Conservation (phyloP, 1,140 invertebrate species). For the Philotrypesis tridentata region DNA sequence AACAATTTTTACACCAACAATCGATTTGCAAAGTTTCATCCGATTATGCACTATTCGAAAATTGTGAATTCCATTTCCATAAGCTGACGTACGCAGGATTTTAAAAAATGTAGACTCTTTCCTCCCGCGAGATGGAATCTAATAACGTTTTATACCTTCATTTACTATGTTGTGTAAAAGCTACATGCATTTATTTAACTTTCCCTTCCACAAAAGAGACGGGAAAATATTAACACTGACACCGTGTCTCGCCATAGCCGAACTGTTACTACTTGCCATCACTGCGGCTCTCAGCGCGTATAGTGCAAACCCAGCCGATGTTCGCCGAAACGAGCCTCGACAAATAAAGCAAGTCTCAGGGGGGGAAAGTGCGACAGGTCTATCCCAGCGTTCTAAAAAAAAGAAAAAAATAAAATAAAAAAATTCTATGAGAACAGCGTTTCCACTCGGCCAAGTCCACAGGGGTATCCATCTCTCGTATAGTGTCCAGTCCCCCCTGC, state of each 20-base stretch:
- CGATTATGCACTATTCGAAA: too few relatives aligned
- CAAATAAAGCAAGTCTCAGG: neutral
- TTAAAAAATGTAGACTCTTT: too few relatives aligned
- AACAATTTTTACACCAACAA: too few relatives aligned
- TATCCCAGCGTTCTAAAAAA: neutral
- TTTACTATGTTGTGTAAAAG: too few relatives aligned
- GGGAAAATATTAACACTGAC: neutral
- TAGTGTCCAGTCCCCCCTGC: neutral
- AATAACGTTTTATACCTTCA: too few relatives aligned
- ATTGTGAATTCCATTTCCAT: too few relatives aligned
- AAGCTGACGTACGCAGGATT: too few relatives aligned
- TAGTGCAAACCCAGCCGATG: neutral
- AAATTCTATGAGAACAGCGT: neutral
- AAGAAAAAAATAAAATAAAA: neutral
- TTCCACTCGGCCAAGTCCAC: neutral
- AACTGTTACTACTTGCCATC: neutral
- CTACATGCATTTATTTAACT: too few relatives aligned
- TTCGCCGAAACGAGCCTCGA: neutral
- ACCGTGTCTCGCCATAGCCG: neutral
- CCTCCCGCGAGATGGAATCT: too few relatives aligned
- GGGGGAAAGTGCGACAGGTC: too few relatives aligned
- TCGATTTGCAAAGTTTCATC: too few relatives aligned
- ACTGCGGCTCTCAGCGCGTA: neutral
- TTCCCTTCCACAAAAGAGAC: neutral
- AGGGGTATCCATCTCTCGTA: neutral